Base-by-base conservation (phyloP, 2,888 invertebrate genomes). In the Cerastoderma edule region DNA sequence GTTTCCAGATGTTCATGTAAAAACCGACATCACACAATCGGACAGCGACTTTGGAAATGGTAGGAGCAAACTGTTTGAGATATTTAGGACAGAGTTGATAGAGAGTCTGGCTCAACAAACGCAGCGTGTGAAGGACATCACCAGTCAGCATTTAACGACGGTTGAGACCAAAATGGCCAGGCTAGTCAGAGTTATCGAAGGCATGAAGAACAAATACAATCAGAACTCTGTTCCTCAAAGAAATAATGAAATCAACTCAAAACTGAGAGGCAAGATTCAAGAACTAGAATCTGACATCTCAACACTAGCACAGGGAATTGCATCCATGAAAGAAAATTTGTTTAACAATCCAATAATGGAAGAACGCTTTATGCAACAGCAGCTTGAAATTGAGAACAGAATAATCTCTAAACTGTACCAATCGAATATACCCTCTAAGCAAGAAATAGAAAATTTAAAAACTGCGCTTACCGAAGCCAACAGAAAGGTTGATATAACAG, bases 381-480 rank as follows among this genome's bases (percentile, higher is more conserved):
- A 71, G 16, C 5, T 60, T 13, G 44, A 54, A 32, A 68, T 74
- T 46, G 60, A 75, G 63, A 67, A 64, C 22, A 64, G 65, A 46
- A 64, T 75, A 2, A 57, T 54, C 13, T 19, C 65, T 16, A 67
- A 65, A 66, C n/a, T 78, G n/a, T 39, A 63, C 35, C 24, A 54
- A 32, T n/a, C 39, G 13, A 32, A 66, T 30, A 53, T 65, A 39
- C 69, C 67, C 16, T 13, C 56, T 13, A 60, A 32, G 54, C 30
- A 44, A 22, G 70, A 75, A 8, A 19, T 81, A 10, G 72, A 75
- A 28, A 19, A 70, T 27, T 39, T 81, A 5, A 66, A 66, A 60
- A 54, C 60, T 19, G 60, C 68, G 28, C 50, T 71, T 0, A 48
- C 70, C 28, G 67, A 53, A 28, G 70, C 65, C 4, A 44, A 46